Percentiles rank a stretch among this genome's conserved stretches.
phyloP scores from a whole-genome alignment of 2,888 invertebrate species.

The Agrotis puta region DNA sequence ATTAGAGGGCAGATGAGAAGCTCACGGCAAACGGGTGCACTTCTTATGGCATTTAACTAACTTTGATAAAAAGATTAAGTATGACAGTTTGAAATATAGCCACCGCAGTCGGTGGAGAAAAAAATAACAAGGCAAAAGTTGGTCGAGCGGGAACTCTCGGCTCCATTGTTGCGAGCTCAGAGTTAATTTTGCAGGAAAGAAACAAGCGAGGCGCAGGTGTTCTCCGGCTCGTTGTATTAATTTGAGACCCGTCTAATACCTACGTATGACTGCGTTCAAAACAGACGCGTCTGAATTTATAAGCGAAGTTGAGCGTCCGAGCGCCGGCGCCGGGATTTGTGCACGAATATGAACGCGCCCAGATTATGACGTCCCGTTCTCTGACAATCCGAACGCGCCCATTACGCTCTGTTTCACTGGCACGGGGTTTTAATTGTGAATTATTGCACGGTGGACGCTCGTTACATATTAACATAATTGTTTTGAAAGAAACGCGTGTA shows the following conservation, averaged over 20 bases:
- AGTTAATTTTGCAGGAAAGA: conserved; percentile 90
- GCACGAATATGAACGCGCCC: conserved; percentile 77
- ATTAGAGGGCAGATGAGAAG: conserved; percentile 86
- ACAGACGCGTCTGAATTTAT: conserved; percentile 85
- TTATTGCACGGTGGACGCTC: conserved; percentile 77
- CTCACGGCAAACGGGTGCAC: conserved; percentile 86
- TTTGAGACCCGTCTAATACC: conserved; percentile 88
- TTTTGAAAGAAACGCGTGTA: conserved; percentile 86
- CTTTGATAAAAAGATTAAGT: conserved; percentile 91
- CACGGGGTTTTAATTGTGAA: conserved; percentile 83
- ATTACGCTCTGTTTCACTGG: conserved; percentile 74
- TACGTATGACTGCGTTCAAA: conserved; percentile 84
- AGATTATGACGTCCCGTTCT: conserved; percentile 84
- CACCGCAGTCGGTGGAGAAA: conserved; percentile 85
- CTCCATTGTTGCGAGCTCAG: conserved; percentile 87
- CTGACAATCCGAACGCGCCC: conserved; percentile 74
- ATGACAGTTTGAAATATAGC: conserved; percentile 91
- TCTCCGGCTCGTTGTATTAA: conserved; percentile 84
- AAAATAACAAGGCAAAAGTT: conserved; percentile 86
- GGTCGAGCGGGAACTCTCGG: conserved; percentile 73
- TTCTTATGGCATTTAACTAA: conserved; percentile 89
- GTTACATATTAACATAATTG: conserved; percentile 86
- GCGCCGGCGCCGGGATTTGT: conserved; percentile 74
- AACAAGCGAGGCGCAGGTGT: conserved; percentile 88
- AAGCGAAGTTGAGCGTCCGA: conserved; percentile 82